Percentiles rank a stretch among this genome's conserved stretches.
These are phyloP conservation scores for Hedya salicella DNA, from an alignment of 2,888 invertebrate genomes.

Conservation along the genomic window DNA sequence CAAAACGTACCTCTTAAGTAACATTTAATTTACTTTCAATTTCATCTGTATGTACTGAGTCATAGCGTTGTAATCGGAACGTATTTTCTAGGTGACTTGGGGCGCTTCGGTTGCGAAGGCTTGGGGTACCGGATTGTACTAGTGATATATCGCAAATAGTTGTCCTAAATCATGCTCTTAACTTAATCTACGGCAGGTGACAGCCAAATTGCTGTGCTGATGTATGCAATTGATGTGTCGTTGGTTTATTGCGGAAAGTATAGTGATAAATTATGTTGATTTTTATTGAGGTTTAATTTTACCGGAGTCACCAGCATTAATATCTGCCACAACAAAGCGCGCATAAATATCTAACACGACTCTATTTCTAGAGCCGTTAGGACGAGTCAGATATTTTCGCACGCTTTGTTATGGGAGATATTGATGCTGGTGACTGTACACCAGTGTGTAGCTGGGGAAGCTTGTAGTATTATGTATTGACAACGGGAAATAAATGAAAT, in stretches of 20 bases:
- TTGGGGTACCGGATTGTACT: background rate
- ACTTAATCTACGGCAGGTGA: slow-evolving; percentile 6
- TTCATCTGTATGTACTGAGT: background rate
- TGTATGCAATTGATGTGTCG: slow-evolving; percentile 6
- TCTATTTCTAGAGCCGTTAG: too few relatives aligned
- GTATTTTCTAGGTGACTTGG: background rate
- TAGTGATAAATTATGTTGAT: background rate
- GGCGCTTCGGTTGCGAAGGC: background rate
- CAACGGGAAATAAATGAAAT: slow-evolving; percentile 10
- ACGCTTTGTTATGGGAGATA: too few relatives aligned
- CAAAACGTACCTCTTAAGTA: background rate
- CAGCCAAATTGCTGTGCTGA: slow-evolving; percentile 24
- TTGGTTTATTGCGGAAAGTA: background rate
- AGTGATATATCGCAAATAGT: slow-evolving; percentile 1
- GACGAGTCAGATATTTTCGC: too few relatives aligned
- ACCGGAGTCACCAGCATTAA: too few relatives aligned
- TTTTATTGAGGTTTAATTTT: too few relatives aligned
- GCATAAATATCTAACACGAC: too few relatives aligned
- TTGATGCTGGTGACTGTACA: too few relatives aligned
- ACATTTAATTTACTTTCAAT: background rate
- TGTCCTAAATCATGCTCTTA: slow-evolving; percentile 7
- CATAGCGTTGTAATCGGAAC: background rate
- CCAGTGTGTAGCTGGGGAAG: too few relatives aligned
- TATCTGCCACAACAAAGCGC: too few relatives aligned
- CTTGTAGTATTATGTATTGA: background rate